Evolutionary conservation across 1,140 invertebrate genomes (phyloP).

Genomic region (Drosophila virilis): DNA sequence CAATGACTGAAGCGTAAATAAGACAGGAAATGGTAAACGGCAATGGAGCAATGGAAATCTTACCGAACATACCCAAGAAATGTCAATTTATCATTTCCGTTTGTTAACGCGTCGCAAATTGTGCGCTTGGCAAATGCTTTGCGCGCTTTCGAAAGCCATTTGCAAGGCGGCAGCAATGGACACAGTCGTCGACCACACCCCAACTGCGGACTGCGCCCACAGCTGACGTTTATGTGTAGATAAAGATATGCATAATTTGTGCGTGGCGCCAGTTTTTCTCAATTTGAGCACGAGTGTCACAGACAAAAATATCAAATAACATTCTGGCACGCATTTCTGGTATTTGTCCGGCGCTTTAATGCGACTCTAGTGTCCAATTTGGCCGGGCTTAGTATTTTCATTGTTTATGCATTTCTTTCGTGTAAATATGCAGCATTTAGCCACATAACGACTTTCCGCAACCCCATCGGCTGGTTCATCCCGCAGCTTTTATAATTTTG

Average conservation of each 20-base stretch:
- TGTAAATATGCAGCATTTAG: slow-evolving; percentile 65
- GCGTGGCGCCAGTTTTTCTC: slow-evolving; percentile 60
- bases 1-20: slow-evolving; percentile 40
- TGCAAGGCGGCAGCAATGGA: slow-evolving; percentile 37
- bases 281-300: slow-evolving; percentile 18
- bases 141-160: slow-evolving; percentile 65
- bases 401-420: slow-evolving; percentile 73
- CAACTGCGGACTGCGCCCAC: slow-evolving; percentile 24
- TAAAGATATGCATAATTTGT: slow-evolving; percentile 56
- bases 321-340: slow-evolving; percentile 73
- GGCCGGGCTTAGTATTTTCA: slow-evolving; percentile 10
- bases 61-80: slow-evolving; percentile 44
- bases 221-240: slow-evolving; percentile 40
- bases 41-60: slow-evolving; percentile 50
- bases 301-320: slow-evolving; percentile 70
- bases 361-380: slow-evolving; percentile 58
- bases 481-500: slow-evolving; percentile 53
- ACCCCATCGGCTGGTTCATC: neutral
- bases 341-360: slow-evolving; percentile 68
- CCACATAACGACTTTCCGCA: slow-evolving; percentile 4
- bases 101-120: slow-evolving; percentile 67
- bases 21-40: slow-evolving; percentile 44
- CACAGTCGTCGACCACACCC: slow-evolving; percentile 3
- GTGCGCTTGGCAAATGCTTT: slow-evolving; percentile 62
- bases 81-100: slow-evolving; percentile 80